Conservation (phyloP, 2,888 invertebrate genomes). For the Merodon equestris region DNA sequence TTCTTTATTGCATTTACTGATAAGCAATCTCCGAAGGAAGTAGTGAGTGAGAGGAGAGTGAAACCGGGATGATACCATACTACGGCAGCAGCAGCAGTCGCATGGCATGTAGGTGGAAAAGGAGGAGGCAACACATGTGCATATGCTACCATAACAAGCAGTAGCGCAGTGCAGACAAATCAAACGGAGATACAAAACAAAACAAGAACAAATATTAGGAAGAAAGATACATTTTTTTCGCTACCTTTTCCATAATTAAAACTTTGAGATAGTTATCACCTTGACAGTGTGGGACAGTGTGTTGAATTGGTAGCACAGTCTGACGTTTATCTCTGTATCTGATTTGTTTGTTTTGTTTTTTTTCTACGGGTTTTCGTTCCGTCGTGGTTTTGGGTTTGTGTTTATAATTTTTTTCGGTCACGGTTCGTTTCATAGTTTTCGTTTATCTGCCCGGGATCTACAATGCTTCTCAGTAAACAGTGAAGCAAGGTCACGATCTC, state of each 20-base stretch:
- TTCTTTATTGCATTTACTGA: conserved; percentile 62
- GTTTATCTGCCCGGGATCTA: conserved; percentile 56
- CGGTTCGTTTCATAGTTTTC: conserved; percentile 55
- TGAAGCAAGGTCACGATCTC: conserved; percentile 61
- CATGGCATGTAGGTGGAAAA: conserved; percentile 45
- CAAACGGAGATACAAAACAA: neutral
- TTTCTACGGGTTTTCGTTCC: no score
- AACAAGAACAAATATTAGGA: neutral
- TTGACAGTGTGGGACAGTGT: conserved; percentile 65
- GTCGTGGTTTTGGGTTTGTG: conserved; percentile 24
- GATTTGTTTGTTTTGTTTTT: no score
- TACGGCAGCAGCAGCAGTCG: no score
- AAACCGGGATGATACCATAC: conserved; percentile 11
- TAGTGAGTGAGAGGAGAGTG: conserved; percentile 2
- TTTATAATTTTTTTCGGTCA: conserved; percentile 39
- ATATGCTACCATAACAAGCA: conserved; percentile 41
- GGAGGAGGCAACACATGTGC: conserved; percentile 32
- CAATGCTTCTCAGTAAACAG: conserved; percentile 38
- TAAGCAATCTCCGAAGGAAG: conserved; percentile 48
- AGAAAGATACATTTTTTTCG: conserved; percentile 17
- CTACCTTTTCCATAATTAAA: conserved; percentile 67
- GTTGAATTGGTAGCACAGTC: conserved; percentile 42
- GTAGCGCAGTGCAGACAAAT: neutral
- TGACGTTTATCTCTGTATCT: conserved; percentile 38
- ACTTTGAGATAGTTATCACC: conserved; percentile 60